A percentile compares a stretch with the other conserved stretches of the same genome.
Evolutionary conservation across 2,888 invertebrate species (phyloP).

Genomic region (Tanaodytes sp.): DNA sequence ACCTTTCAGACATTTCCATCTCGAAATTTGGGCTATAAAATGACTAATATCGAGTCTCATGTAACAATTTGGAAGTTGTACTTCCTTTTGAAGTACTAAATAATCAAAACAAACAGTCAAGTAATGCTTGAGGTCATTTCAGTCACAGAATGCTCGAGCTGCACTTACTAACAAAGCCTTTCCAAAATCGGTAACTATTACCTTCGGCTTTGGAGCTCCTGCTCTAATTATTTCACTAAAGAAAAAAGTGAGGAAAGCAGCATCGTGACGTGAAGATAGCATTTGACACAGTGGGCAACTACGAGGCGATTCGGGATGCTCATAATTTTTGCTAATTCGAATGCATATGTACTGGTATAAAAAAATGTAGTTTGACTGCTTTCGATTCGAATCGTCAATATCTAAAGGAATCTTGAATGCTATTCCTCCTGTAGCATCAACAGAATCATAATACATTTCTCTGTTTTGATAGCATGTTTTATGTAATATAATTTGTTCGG

Average conservation of each 20-base stretch:
- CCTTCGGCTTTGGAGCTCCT: slow-evolving; percentile 28
- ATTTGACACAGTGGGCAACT: slow-evolving; percentile 53
- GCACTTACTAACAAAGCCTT: slow-evolving; percentile 43
- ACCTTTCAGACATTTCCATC: slow-evolving; percentile 45
- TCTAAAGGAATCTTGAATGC: not conserved
- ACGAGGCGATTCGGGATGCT: slow-evolving; percentile 9
- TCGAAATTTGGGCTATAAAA: slow-evolving; percentile 45
- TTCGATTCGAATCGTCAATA: not conserved
- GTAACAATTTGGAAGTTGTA: slow-evolving; percentile 30
- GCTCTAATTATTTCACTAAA: slow-evolving; percentile 28
- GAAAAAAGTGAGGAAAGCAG: slow-evolving; percentile 42
- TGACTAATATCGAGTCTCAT: slow-evolving; percentile 50
- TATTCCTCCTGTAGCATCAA: not conserved
- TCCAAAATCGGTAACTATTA: slow-evolving; percentile 49
- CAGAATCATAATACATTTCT: not conserved
- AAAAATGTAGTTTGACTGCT: slow-evolving; percentile 43
- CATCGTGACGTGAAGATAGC: slow-evolving; percentile 44
- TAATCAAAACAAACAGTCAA: slow-evolving; percentile 36
- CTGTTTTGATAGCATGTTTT: not conserved
- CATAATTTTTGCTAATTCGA: not conserved
- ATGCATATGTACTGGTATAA: slow-evolving; percentile 49
- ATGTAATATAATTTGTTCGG: slow-evolving; percentile 20
- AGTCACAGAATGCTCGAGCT: slow-evolving; percentile 36
- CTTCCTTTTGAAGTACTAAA: slow-evolving; percentile 5
- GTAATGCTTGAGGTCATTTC: slow-evolving; percentile 35